Evolutionary conservation across 2,888 invertebrate genomes (phyloP), one percentile per base, ranked within the genome.

Genomic region (Eupithecia dodoneata): DNA sequence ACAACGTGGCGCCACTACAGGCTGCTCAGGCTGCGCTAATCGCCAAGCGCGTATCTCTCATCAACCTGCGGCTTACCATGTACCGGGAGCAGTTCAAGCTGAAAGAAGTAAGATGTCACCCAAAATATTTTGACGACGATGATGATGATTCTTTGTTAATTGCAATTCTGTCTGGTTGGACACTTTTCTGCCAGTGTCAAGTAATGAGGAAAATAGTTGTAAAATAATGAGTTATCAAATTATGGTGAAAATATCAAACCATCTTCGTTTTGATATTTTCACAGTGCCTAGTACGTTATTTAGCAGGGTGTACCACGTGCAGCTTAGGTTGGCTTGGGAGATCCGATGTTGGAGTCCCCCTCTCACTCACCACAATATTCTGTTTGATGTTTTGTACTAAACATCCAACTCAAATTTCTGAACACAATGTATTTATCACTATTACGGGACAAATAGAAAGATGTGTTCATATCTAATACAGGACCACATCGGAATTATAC

Each of bases 11-110:
- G 1, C 99, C 99, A 30, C 95, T 99, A 79, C 98, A 99, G 90
- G 97, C 98, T 4, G 97, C 97, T 78, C 99, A 99, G 91, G 98
- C 98, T 0, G 97, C 98, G 76, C 97, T 98, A 72, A 97, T 99
- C 83, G 97, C 98, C 77, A 97, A 97, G 88, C 96, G 98, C 74
- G 97, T 98, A 74, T 96, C 96, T 9, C 96, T 97, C 70, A 98
- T 98, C 89, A 98, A 98, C 84, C 96, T 97, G 72, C 96, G 97
- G 70, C 97, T 98, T 85, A 95, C 95, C 52, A 96, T 97, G 87
- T 98, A 97, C 89, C 94, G 98, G 74, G 97, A 97, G 3, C 96
- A 96, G 80, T 99, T 99, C 92, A 96, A 96, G 78, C 90, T 83
- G 2, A 95, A 94, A 78, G 92, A 94, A 83, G 95, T 93, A 67